Evolutionary conservation across 2,113 vertebrate genomes (phyloP).

Genomic region (Macaca mulatta): DNA sequence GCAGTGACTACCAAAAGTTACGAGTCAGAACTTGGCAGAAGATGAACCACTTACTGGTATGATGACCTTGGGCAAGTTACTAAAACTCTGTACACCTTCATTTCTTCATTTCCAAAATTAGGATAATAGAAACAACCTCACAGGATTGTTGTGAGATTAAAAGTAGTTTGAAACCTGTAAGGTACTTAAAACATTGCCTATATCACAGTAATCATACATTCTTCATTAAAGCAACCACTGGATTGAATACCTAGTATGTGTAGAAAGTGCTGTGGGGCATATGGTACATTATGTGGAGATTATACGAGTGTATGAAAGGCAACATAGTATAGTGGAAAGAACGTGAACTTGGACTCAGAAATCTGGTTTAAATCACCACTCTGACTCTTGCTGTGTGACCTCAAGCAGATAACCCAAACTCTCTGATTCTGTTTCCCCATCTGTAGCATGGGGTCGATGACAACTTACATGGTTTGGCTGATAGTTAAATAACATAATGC

Average conservation of each 20-base stretch:
- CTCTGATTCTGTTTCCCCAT: constrained; percentile 1
- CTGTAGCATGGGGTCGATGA: neutral
- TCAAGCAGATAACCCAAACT: neutral
- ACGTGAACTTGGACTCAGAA: neutral
- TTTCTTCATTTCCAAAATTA: constrained; percentile 32
- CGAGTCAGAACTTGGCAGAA: neutral
- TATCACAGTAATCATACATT: neutral
- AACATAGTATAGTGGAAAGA: neutral
- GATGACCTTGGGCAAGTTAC: neutral
- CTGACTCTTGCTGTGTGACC: neutral
- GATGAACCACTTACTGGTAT: neutral
- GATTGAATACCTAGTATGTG: neutral
- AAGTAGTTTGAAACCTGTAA: constrained; percentile 1
- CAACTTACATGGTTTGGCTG: neutral
- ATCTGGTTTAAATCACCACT: neutral
- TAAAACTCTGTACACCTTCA: neutral
- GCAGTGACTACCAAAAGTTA: neutral
- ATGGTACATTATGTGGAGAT: neutral
- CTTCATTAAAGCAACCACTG: neutral
- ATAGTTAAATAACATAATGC: neutral
- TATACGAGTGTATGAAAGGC: neutral
- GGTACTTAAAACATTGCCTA: neutral
- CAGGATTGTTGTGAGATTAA: neutral
- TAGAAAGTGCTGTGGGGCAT: neutral
- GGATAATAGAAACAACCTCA: neutral